These are phyloP conservation scores for Hemitrygon akajei DNA, from an alignment of 2,797 vertebrate species.

Conservation along the genomic window DNA sequence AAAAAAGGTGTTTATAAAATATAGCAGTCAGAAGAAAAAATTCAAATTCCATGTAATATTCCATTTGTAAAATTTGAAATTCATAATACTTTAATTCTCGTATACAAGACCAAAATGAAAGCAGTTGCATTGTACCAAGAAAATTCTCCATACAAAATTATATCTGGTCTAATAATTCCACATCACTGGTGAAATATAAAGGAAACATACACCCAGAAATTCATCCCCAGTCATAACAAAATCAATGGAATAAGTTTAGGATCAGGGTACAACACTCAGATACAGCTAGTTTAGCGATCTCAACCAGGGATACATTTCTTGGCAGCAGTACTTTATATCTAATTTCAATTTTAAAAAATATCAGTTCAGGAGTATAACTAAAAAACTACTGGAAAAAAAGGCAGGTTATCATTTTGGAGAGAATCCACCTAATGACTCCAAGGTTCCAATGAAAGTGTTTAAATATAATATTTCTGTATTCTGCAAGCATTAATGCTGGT, in stretches of 20 bases:
- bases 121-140: neutral
- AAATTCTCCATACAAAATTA: neutral
- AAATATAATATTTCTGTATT: neutral
- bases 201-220: too few relatives aligned
- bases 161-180: neutral
- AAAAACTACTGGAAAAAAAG: neutral
- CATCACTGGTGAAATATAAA: neutral
- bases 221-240: too few relatives aligned
- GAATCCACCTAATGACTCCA: neutral
- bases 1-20: constrained; percentile 33
- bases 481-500: too few relatives aligned
- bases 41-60: constrained; percentile 17
- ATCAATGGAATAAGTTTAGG: too few relatives aligned
- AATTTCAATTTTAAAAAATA: neutral
- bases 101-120: neutral
- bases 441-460: neutral
- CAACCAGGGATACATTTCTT: too few relatives aligned
- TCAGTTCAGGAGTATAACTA: neutral
- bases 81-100: constrained; percentile 6
- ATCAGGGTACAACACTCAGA: too few relatives aligned
- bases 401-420: neutral
- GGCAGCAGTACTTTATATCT: neutral
- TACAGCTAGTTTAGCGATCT: too few relatives aligned
- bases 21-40: neutral
- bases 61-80: constrained; percentile 34